Percentiles rank a stretch among this genome's conserved stretches.
Conservation (phyloP, 2,797 vertebrate species). For the Syngnathus rostellatus region DNA sequence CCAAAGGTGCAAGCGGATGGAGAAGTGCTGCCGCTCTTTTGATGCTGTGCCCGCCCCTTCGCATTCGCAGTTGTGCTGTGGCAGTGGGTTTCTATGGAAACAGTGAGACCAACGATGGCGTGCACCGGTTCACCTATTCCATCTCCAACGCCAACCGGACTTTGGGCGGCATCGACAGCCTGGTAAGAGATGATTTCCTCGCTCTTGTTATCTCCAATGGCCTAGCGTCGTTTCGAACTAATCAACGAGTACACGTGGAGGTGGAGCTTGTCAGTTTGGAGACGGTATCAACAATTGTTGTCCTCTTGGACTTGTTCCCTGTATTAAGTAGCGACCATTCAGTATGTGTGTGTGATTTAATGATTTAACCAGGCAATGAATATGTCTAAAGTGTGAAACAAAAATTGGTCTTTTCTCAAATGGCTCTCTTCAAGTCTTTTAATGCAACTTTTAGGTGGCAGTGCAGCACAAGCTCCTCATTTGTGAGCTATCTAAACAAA, state of each 20-base stretch:
- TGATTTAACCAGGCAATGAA: neutral
- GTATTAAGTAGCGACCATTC: too few relatives aligned
- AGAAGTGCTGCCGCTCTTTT: neutral
- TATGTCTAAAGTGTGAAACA: slow-evolving; percentile 1
- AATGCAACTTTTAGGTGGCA: slow-evolving; percentile 1
- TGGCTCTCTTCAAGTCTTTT: neutral
- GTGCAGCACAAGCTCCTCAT: slow-evolving; percentile 15
- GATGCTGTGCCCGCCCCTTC: neutral
- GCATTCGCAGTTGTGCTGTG: slow-evolving; percentile 73
- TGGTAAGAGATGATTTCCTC: slow-evolving; percentile 71
- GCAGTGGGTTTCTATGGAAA: slow-evolving; percentile 96
- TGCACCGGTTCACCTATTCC: slow-evolving; percentile 89
- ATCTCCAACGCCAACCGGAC: slow-evolving; percentile 90
- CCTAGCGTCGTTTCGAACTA: too few relatives aligned
- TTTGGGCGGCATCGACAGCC: slow-evolving; percentile 72
- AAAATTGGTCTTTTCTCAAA: neutral
- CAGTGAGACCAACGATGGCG: slow-evolving; percentile 91
- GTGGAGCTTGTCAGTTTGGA: too few relatives aligned
- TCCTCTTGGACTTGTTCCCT: too few relatives aligned
- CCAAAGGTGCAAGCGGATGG: too few relatives aligned
- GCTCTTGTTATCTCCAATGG: neutral
- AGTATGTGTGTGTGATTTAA: neutral
- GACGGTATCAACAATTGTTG: too few relatives aligned
- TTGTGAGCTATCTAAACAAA: slow-evolving; percentile 15
- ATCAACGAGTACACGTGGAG: too few relatives aligned